These are phyloP conservation scores for Chloropsis cyanopogon DNA, from an alignment of 2,113 vertebrate species.

Conservation along the genomic window DNA sequence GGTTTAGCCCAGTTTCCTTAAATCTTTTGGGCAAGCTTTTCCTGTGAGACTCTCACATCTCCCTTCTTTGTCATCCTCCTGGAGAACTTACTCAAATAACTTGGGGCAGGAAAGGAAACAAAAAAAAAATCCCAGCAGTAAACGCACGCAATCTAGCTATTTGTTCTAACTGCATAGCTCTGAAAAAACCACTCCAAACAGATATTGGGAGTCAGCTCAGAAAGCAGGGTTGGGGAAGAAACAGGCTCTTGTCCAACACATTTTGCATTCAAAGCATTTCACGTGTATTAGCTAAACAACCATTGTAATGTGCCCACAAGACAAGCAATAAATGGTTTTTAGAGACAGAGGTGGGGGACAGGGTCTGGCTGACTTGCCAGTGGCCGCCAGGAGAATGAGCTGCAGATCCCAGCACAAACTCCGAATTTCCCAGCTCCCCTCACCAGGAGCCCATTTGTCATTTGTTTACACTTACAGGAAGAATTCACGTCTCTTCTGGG, in stretches of 20 bases:
- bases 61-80: neutral
- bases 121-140: accelerated
- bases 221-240: neutral
- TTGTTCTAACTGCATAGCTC: neutral
- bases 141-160: neutral
- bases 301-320: neutral
- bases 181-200: neutral
- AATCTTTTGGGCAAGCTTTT: neutral
- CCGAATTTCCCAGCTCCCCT: neutral
- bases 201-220: neutral
- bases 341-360: neutral
- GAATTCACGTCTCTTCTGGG: accelerated
- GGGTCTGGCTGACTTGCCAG: neutral
- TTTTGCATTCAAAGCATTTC: neutral
- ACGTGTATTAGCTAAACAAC: neutral
- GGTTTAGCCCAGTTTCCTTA: neutral
- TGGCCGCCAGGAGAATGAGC: neutral
- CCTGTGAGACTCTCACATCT: neutral
- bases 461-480: neutral
- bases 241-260: neutral
- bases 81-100: neutral
- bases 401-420: neutral
- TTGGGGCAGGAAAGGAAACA: neutral
- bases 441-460: neutral
- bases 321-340: neutral